Percentiles rank a stretch among this genome's conserved stretches.
These are phyloP conservation scores for Eugnorisma glareosa DNA, from an alignment of 2,888 invertebrate genomes.

Conservation along the genomic window DNA sequence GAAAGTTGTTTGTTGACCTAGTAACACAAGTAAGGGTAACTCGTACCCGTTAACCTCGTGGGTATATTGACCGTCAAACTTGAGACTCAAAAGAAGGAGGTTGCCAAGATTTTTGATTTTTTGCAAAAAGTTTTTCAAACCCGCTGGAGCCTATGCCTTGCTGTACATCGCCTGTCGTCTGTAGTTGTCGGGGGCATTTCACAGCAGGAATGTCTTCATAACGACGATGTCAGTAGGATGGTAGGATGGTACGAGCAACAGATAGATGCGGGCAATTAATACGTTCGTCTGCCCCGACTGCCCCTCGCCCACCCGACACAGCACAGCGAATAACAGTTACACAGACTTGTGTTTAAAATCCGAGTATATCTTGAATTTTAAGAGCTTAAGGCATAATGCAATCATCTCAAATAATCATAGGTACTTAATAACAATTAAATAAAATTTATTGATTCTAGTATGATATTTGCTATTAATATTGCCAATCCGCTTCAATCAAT, in stretches of 20 bases:
- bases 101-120: too few species aligned
- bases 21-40: background rate
- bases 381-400: background rate
- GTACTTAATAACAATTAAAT: background rate
- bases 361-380: background rate
- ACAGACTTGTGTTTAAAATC: background rate
- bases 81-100: background rate
- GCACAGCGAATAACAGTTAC: slow-evolving; percentile 8
- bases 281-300: slow-evolving; percentile 44
- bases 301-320: slow-evolving; percentile 14
- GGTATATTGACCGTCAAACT: background rate
- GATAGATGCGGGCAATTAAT: slow-evolving; percentile 66
- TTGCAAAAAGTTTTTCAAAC: background rate
- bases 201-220: slow-evolving; percentile 67
- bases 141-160: slow-evolving; percentile 16
- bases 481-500: slow-evolving; percentile 16
- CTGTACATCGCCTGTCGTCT: background rate
- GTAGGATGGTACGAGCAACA: slow-evolving; percentile 36
- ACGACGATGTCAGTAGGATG: slow-evolving; percentile 64
- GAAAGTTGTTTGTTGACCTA: too few species aligned
- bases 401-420: background rate
- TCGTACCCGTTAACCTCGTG: background rate
- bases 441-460: background rate
- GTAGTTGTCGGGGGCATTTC: slow-evolving; percentile 50
- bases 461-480: slow-evolving; percentile 4